A percentile compares a stretch with the other conserved stretches of the same genome.
phyloP scores from a whole-genome alignment of 1,140 invertebrate genomes.

The Drosophila sp. region DNA sequence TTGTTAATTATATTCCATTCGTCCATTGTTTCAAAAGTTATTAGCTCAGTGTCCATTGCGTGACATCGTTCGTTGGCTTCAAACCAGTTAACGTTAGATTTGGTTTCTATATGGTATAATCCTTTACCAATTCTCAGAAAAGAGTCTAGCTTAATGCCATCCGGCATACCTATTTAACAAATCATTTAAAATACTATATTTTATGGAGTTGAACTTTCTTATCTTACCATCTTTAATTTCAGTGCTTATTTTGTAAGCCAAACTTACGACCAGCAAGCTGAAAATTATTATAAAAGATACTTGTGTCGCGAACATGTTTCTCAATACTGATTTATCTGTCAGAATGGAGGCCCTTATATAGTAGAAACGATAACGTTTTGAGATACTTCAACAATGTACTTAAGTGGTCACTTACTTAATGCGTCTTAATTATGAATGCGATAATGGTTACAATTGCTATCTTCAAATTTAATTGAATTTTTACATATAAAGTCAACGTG shows the following conservation, averaged over 20 bases:
- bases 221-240: not conserved
- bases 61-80: not conserved
- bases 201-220: not conserved
- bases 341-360: not conserved
- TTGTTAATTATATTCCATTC: not conserved
- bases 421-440: no score
- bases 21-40: not conserved
- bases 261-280: not conserved
- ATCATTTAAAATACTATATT: not conserved
- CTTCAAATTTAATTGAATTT: no score
- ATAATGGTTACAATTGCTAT: no score
- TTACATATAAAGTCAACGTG: no score
- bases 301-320: not conserved
- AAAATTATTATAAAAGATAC: not conserved
- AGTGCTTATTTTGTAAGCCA: not conserved
- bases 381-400: no score
- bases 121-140: not conserved
- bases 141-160: not conserved
- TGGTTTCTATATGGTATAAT: not conserved
- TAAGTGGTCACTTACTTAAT: no score
- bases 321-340: not conserved
- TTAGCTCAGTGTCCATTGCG: not conserved
- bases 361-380: not conserved
- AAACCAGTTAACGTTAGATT: not conserved
- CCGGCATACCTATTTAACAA: not conserved